phyloP scores from a whole-genome alignment of 2,797 vertebrate genomes.

The Eospalax fontanierii region DNA sequence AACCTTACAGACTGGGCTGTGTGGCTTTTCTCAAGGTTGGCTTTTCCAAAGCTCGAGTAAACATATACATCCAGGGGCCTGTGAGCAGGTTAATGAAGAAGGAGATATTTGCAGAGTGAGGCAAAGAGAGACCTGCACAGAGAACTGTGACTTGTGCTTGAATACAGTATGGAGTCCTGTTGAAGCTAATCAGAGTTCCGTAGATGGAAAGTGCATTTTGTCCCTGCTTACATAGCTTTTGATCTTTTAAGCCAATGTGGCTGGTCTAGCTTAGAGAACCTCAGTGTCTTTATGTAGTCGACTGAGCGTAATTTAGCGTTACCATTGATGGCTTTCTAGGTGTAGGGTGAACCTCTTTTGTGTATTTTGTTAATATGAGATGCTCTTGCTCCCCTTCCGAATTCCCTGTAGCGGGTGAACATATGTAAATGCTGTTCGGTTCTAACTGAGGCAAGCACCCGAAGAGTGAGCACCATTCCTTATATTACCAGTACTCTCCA shows the following conservation, averaged over 20 bases:
- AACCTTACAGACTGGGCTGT: neutral
- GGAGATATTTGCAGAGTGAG: too few relatives aligned
- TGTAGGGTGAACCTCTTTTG: neutral
- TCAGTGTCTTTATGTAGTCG: neutral
- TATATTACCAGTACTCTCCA: neutral
- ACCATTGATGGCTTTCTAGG: neutral
- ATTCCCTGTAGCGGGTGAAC: neutral
- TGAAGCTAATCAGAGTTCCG: neutral
- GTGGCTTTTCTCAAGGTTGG: neutral
- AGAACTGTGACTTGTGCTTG: neutral
- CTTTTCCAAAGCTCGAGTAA: slow-evolving; percentile 25
- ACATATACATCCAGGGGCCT: neutral
- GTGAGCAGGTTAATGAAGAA: neutral
- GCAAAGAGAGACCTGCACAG: too few relatives aligned
- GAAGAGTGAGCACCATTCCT: neutral
- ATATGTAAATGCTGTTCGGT: neutral
- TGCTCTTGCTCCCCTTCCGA: neutral
- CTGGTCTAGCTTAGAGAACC: neutral
- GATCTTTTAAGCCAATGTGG: neutral
- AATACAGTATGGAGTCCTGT: neutral
- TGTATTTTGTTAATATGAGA: neutral
- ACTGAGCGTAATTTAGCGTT: neutral
- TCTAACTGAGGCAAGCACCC: neutral
- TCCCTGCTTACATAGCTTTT: neutral
- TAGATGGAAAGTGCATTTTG: neutral